Evolutionary conservation across 2,113 vertebrate species (phyloP), one percentile per base, ranked within the genome.

Genomic region (Neotragus moschatus): DNA sequence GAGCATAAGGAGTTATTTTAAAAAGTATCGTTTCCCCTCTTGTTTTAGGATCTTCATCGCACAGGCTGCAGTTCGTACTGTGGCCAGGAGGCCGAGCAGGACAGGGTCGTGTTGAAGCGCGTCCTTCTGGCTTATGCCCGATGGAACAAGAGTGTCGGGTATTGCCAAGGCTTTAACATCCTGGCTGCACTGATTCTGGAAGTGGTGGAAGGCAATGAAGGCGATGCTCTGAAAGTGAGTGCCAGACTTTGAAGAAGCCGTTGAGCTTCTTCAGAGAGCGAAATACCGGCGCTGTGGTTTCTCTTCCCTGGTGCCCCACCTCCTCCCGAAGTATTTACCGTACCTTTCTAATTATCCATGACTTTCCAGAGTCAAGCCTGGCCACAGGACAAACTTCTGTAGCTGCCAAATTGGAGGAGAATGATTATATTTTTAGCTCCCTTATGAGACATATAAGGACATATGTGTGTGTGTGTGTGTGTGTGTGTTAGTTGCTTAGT

Each of bases 111-210:
- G 19, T 33, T 99, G 63, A 99, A 99, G 97, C 98, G 99, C 2
- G 99, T 99, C 49, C 98, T 99, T 66, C 93, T 99, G 95, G 99
- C 99, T 2, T 99, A 99, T 8, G 99, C 99, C 63, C 99, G 99
- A 17, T 99, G 99, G 99, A 99, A 99, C 97, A 99, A 99, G 98
- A 98, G 98, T 63, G 99, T 99, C 15, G 99, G 99, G 19, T 99
- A 99, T 94, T 99, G 99, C 94, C 99, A 99, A 98, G 99, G 99
- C 79, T 99, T 99, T 97, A 99, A 99, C 93, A 99, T 99, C 91
- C 97, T 99, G 73, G 99, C 99, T 33, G 99, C 99, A 0, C 99
- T 99, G 28, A 99, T 99, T 90, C 98, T 99, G 94, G 99, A 99
- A 98, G 99, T 99, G 73, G 99, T 99, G 97, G 99, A 99, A 92